phyloP scores from a whole-genome alignment of 2,113 vertebrate genomes.

The Marmota flaviventris region DNA sequence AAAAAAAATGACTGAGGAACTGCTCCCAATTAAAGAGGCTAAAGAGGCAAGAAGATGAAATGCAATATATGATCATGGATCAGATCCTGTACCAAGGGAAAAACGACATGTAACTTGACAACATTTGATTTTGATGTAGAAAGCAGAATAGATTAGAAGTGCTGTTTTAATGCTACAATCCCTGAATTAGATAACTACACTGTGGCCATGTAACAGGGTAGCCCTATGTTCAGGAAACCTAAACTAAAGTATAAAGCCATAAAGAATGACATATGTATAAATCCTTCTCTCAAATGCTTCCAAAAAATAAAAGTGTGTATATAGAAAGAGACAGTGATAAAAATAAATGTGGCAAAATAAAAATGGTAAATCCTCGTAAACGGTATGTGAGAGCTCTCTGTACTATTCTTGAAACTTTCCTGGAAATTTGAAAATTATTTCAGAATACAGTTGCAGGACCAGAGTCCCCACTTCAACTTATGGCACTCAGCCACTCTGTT shows the following conservation, averaged over 20 bases:
- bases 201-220: background rate
- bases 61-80: accelerated
- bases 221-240: background rate
- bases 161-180: background rate
- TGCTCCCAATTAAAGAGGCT: background rate
- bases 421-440: slow-evolving; percentile 4
- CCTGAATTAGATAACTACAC: background rate
- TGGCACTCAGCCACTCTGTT: background rate
- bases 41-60: background rate
- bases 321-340: background rate
- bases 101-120: background rate
- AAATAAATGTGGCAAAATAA: background rate
- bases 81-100: background rate
- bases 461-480: background rate
- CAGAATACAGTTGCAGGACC: background rate
- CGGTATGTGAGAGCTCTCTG: background rate
- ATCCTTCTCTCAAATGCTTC: background rate
- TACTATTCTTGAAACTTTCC: background rate
- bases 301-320: slow-evolving; percentile 19
- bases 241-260: background rate
- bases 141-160: background rate
- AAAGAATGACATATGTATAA: background rate
- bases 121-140: background rate
- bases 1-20: background rate
- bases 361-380: background rate